Conservation (phyloP, 2,797 vertebrate genomes). For the Morelia viridis region DNA sequence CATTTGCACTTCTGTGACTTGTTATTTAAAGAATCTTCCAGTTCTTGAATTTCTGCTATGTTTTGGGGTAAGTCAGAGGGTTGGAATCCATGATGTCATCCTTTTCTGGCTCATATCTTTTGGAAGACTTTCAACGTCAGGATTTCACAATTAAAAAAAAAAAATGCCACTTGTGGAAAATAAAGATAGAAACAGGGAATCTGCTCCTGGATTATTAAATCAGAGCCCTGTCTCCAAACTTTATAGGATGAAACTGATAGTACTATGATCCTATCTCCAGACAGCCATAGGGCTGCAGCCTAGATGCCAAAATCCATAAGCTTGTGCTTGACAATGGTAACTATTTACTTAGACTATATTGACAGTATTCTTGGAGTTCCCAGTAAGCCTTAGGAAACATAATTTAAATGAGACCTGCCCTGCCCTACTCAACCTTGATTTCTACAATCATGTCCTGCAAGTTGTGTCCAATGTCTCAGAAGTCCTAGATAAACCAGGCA, state of each 20-base stretch:
- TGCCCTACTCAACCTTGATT: not conserved
- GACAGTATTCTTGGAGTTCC: not conserved
- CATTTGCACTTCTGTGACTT: not conserved
- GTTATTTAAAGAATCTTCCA: not conserved
- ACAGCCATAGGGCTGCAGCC: not conserved
- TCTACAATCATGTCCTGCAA: not conserved
- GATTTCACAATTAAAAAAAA: not conserved
- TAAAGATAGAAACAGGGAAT: not conserved
- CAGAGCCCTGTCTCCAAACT: not conserved
- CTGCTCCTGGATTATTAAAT: not conserved
- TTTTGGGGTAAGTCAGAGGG: not conserved
- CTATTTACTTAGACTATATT: not conserved
- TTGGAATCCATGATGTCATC: not conserved
- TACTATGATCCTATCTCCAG: not conserved
- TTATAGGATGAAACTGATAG: not conserved
- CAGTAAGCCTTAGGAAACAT: not conserved
- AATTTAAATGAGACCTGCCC: not conserved
- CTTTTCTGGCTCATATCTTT: not conserved
- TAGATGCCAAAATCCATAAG: not conserved
- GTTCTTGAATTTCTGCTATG: not conserved
- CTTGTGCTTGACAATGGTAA: not conserved
- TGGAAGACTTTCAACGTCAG: not conserved
- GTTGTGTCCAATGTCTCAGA: not conserved
- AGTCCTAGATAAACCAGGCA: not conserved
- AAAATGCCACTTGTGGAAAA: not conserved